Conservation (phyloP, 2,888 invertebrate species). For the Hirtodrosophila cameraria region DNA sequence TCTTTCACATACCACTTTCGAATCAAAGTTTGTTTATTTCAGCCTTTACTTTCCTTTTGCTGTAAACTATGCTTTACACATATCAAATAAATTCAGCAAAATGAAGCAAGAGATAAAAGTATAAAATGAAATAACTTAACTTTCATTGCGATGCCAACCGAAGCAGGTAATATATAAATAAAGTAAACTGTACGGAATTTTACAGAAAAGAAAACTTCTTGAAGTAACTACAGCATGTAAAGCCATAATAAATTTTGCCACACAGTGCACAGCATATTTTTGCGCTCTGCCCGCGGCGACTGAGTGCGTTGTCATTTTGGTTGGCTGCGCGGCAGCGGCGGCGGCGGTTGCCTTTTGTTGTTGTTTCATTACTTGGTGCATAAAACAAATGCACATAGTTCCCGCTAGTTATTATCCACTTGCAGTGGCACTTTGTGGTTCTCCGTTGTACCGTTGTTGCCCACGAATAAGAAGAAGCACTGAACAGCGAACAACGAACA, state of each 20-base stretch:
- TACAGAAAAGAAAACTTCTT: too few species aligned
- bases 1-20: too few species aligned
- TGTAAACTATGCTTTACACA: too few species aligned
- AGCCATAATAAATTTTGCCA: constrained; percentile 35
- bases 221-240: too few species aligned
- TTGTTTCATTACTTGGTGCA: constrained; percentile 72
- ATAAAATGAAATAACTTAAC: too few species aligned
- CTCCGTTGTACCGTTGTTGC: constrained; percentile 9
- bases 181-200: too few species aligned
- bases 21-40: too few species aligned
- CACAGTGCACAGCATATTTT: constrained; percentile 65
- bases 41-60: too few species aligned
- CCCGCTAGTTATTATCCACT: constrained; percentile 61
- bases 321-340: constrained; percentile 26
- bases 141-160: too few species aligned
- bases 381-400: constrained; percentile 77
- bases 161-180: too few species aligned
- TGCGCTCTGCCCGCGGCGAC: constrained; percentile 41
- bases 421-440: constrained; percentile 59
- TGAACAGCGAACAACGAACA: constrained; percentile 38
- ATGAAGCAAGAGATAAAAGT: too few species aligned
- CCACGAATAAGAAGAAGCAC: constrained; percentile 25
- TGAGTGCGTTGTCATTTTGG: constrained; percentile 62
- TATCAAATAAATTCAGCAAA: too few species aligned
- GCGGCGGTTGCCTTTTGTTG: constrained; percentile 46